phyloP scores from a whole-genome alignment of 2,113 vertebrate species.

The Neomonachus schauinslandi region DNA sequence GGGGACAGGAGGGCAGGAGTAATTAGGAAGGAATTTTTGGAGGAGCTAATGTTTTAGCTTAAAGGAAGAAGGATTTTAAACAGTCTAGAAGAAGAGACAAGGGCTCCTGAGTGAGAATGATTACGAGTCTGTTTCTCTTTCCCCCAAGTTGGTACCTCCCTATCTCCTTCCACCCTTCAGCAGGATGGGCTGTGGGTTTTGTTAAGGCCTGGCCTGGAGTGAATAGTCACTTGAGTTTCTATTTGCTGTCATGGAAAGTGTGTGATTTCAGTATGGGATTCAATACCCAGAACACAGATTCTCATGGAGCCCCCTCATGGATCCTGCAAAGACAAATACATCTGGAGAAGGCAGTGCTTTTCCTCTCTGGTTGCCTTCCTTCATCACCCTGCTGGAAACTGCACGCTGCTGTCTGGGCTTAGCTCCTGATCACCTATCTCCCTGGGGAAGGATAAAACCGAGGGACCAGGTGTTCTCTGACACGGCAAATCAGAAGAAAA shows the following conservation, averaged over 20 bases:
- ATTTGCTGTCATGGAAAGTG: slow-evolving; percentile 43
- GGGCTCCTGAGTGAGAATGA: neutral
- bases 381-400: slow-evolving; percentile 60
- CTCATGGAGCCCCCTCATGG: neutral
- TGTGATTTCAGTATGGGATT: slow-evolving; percentile 47
- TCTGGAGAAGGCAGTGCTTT: slow-evolving; percentile 20
- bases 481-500: slow-evolving; percentile 71
- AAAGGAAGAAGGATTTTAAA: slow-evolving; percentile 24
- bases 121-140: neutral
- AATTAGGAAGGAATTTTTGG: slow-evolving; percentile 5
- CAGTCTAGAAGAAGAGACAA: neutral
- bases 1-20: neutral
- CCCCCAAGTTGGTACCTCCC: neutral
- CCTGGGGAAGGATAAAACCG: neutral
- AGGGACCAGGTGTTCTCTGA: slow-evolving; percentile 76
- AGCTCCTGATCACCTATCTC: slow-evolving; percentile 56
- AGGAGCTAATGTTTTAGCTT: neutral
- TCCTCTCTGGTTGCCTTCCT: slow-evolving; percentile 35
- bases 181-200: slow-evolving; percentile 27
- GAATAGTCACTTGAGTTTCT: slow-evolving; percentile 48
- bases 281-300: neutral
- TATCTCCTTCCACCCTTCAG: neutral
- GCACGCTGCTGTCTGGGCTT: slow-evolving; percentile 11
- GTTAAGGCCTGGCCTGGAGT: slow-evolving; percentile 50
- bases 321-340: slow-evolving; percentile 36